Conservation (phyloP, 1,140 invertebrate species). For the Temnothorax curvispinosus region DNA sequence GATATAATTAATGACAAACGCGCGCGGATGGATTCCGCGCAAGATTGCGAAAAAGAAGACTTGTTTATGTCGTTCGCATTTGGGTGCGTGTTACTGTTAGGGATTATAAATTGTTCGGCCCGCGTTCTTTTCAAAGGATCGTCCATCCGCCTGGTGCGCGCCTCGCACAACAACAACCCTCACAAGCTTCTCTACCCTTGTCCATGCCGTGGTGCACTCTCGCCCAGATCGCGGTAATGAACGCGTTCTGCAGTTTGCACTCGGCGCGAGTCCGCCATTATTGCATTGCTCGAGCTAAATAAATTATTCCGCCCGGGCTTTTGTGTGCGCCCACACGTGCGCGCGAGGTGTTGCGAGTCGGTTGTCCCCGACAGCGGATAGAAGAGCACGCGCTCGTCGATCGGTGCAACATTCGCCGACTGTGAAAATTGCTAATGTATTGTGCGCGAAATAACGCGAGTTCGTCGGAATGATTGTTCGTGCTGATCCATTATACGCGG, state of each 20-base stretch:
- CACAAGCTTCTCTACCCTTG: conserved; percentile 41
- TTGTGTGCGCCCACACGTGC: conserved; percentile 1
- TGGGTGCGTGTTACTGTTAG: conserved; percentile 65
- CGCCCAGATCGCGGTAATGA: conserved; percentile 77
- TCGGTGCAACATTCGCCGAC: neutral
- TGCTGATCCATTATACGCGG: conserved; percentile 2
- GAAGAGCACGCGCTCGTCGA: conserved; percentile 15
- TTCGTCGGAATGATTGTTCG: conserved; percentile 8
- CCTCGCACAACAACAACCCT: neutral
- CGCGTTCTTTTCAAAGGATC: conserved; percentile 35
- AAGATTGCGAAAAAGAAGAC: neutral
- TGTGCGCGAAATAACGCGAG: conserved; percentile 21
- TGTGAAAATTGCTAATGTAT: conserved; percentile 45
- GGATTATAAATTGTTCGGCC: conserved; percentile 55
- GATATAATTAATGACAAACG: conserved; percentile 46
- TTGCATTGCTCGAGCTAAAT: conserved; percentile 81
- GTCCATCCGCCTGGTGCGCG: neutral
- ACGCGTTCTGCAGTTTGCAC: conserved; percentile 78
- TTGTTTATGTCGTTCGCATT: conserved; percentile 48
- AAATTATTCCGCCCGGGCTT: conserved; percentile 77
- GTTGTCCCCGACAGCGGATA: neutral
- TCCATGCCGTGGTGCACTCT: conserved; percentile 64
- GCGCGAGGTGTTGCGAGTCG: conserved; percentile 27
- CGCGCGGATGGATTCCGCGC: neutral
- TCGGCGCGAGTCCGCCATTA: conserved; percentile 75